Evolutionary conservation across 2,113 vertebrate genomes (phyloP), one percentile per base, ranked within the genome.

Genomic region (Phalacrocorax brasilianus): DNA sequence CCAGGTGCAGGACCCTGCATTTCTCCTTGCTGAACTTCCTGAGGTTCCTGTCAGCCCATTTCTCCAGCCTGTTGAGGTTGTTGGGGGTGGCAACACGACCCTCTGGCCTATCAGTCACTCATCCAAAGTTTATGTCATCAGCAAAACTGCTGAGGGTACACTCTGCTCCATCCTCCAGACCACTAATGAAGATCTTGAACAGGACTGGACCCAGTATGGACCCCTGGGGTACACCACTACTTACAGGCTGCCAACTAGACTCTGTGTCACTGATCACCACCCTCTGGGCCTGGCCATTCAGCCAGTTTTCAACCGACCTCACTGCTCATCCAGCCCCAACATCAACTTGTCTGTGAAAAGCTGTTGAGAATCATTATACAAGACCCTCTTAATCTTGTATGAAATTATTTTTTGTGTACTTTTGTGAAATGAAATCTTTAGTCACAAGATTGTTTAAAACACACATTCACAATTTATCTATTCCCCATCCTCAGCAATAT

Each of bases 401-500:
- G 88, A 96, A 85, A 85, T 62, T 65, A 81, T 73, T 67, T 91
- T 32, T 50, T 62, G 44, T 52, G 49, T 59, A 93, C 20, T 68
- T 90, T 89, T 81, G 75, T 55, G 53, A 95, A 94, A 90, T 47
- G 44, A 90, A 73, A 66, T 75, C 67, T 89, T 77, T 23, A 72
- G 78, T 40, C 77, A 45, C 33, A 62, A 82, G 70, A 55, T 32
- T 44, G 73, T 89, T 96, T 77, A 75, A 96, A 95, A 85, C 0
- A 2, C 55, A 62, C 45, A 47, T 66, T 85, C 59, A 85, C 66
- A 78, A 55, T 71, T 85, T 88, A 91, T 73, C 65, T 76, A 33
- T 78, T 93, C 62, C 56, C 33, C 58, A 47, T 47, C 50, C 76
- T 89, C 61, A 77, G 15, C 22, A 21, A 38, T 32, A 63, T 3